phyloP scores from a whole-genome alignment of 1,140 invertebrate species.

The Zaprionus camerounensis region DNA sequence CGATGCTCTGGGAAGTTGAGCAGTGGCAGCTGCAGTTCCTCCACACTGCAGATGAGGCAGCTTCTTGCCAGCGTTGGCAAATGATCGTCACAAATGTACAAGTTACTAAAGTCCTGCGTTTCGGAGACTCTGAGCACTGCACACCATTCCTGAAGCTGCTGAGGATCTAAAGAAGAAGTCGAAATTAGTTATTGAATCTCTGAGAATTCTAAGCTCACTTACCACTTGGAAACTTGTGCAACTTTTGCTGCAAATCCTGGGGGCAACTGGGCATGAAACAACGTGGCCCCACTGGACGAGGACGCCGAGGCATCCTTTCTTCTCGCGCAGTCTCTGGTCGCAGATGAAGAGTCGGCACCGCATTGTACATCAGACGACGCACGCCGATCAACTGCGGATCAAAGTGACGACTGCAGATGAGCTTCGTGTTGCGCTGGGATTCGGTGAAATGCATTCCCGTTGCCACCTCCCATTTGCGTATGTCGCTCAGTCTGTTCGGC shows the following conservation, averaged over 20 bases:
- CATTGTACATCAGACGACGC: slow-evolving; percentile 62
- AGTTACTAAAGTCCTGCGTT: slow-evolving; percentile 44
- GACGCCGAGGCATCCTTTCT: neutral
- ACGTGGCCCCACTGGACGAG: slow-evolving; percentile 9
- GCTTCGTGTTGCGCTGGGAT: slow-evolving; percentile 69
- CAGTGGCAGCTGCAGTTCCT: slow-evolving; percentile 55
- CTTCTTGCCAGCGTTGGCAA: slow-evolving; percentile 39
- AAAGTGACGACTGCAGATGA: slow-evolving; percentile 73
- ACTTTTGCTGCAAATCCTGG: slow-evolving; percentile 29
- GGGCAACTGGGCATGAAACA: slow-evolving; percentile 57
- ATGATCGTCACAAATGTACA: slow-evolving; percentile 59
- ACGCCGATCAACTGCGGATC: slow-evolving; percentile 67
- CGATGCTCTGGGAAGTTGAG: slow-evolving; percentile 64
- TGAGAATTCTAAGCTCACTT: neutral
- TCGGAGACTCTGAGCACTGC: slow-evolving; percentile 47
- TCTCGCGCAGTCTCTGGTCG: slow-evolving; percentile 6
- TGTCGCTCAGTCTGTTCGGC: slow-evolving; percentile 55
- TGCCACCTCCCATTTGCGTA: slow-evolving; percentile 64
- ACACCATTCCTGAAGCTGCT: slow-evolving; percentile 60
- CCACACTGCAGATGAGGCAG: slow-evolving; percentile 58
- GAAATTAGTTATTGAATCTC: neutral
- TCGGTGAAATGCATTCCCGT: slow-evolving; percentile 68
- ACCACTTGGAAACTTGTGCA: slow-evolving; percentile 69
- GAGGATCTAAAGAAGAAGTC: slow-evolving; percentile 39
- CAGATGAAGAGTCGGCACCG: slow-evolving; percentile 62